Evolutionary conservation across 2,113 vertebrate species (phyloP), one percentile per base, ranked within the genome.

Genomic region (Toxotes jaculatrix): DNA sequence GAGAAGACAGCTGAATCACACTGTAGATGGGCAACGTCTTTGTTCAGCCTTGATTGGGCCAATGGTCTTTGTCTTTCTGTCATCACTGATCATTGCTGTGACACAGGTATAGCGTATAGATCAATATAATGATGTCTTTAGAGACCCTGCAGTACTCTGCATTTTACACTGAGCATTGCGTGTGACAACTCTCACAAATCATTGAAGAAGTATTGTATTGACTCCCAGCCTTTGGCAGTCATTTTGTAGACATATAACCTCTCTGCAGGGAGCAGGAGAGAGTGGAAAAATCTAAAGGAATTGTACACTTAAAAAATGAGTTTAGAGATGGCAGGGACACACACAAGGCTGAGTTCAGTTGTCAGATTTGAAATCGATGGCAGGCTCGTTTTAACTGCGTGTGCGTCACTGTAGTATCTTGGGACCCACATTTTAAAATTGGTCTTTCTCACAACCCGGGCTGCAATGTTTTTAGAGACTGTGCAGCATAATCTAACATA

Each of bases 71-170:
- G 83, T 89, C 84, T 81, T 79, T 60, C 60, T 85, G 84, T 70
- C 70, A 23, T 69, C 31, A 36, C 88, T 74, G 76, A 87, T 90
- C 82, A 83, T 63, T 11, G 12, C 31, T 4, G 72, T 62, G 91
- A 71, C 89, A 76, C 68, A 31, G 61, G 45, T 76, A 70, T 59
- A 38, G 84, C 43, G 23, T 69, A 61, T 88, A 85, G 64, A 93
- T 92, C 82, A 88, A 89, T 88, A 74, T 75, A 79, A 87, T 57
- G 77, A 80, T 78, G 75, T 80, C 79, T 66, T 23, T 61, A 84
- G 88, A 82, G 85, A 85, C 49, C 63, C 23, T 0, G 40, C 74
- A 63, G 67, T 27, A 73, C 73, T 76, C 66, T 74, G 72, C 63
- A 42, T 79, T 80, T 86, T 60, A 82, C 53, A 16, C 68, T 16